Conservation (phyloP, 1,140 invertebrate species). For the Palaemon carinicauda region DNA sequence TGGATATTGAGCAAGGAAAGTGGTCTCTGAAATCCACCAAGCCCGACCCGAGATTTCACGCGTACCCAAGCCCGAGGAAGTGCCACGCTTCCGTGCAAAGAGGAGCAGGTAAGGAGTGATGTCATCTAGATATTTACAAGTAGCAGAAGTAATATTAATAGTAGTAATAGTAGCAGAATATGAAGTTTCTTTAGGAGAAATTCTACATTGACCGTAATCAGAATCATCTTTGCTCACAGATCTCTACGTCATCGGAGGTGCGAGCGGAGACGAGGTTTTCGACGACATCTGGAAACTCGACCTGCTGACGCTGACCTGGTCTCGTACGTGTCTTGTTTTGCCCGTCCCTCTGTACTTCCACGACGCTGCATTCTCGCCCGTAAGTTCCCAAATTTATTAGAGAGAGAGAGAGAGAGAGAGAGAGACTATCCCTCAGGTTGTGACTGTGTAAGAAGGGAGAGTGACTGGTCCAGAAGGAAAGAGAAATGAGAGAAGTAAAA, state of each 20-base stretch:
- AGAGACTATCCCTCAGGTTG: too few species aligned
- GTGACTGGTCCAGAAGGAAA: neutral
- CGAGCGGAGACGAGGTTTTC: neutral
- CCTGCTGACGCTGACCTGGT: neutral
- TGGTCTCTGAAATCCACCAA: neutral
- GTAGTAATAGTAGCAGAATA: neutral
- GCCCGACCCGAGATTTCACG: constrained; percentile 13
- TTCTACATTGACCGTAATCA: too few species aligned
- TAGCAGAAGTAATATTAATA: neutral
- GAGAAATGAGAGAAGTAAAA: neutral
- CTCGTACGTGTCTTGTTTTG: neutral
- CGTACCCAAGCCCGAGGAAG: constrained; percentile 18
- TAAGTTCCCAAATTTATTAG: neutral
- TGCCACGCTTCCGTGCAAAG: constrained; percentile 35
- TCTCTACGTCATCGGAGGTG: constrained; percentile 22
- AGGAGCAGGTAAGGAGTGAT: neutral
- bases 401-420: neutral
- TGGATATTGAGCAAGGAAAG: neutral
- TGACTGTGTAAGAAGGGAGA: too few species aligned
- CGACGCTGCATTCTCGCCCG: constrained; percentile 27
- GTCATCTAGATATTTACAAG: neutral
- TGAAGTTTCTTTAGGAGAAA: too few species aligned
- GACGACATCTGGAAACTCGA: constrained; percentile 24
- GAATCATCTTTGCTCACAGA: neutral
- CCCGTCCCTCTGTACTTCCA: constrained; percentile 31